phyloP scores from a whole-genome alignment of 2,797 vertebrate species.

The Poliocrania exsul region DNA sequence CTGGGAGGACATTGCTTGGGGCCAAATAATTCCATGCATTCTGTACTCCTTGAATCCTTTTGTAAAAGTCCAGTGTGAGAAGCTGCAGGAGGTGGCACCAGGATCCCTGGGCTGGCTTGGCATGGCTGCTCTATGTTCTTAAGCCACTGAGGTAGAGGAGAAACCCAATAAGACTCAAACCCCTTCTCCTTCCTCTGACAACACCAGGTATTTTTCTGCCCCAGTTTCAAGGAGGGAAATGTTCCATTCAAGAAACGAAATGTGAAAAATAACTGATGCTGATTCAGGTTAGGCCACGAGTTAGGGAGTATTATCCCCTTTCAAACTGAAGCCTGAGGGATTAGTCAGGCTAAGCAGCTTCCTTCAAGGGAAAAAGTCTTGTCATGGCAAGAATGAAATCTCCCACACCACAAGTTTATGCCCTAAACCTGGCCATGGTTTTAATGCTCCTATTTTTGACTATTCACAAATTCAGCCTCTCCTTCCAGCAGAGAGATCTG shows the following conservation, averaged over 20 bases:
- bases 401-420: not conserved
- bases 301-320: not conserved
- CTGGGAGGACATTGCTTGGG: not conserved
- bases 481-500: not conserved
- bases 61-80: not conserved
- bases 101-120: not conserved
- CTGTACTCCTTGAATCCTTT: not conserved
- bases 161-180: not conserved
- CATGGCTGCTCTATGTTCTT: not conserved
- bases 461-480: not conserved
- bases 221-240: not conserved
- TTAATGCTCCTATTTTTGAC: not conserved
- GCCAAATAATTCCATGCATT: not conserved
- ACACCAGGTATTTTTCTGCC: not conserved
- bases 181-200: not conserved
- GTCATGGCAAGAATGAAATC: not conserved
- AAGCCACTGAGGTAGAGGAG: not conserved
- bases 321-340: not conserved
- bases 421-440: not conserved
- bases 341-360: not conserved
- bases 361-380: not conserved
- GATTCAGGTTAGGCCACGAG: not conserved
- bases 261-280: not conserved
- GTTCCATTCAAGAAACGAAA: not conserved
- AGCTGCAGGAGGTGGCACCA: not conserved